phyloP scores from a whole-genome alignment of 2,113 vertebrate genomes.

The Helogale parvula region DNA sequence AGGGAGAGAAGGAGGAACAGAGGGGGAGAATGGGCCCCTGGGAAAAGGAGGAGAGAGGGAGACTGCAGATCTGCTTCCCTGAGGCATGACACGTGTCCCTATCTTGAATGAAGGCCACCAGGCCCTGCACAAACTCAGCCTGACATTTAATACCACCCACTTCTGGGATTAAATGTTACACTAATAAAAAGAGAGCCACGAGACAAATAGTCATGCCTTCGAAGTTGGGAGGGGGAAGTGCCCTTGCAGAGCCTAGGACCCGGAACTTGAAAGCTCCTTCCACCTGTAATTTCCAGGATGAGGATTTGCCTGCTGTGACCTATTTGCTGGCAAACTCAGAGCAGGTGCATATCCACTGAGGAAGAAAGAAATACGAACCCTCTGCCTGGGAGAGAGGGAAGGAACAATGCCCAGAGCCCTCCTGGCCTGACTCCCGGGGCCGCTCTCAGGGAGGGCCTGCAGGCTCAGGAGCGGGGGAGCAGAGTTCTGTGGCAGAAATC shows the following conservation, averaged over 20 bases:
- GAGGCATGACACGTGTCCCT: background rate
- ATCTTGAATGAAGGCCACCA: background rate
- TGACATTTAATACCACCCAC: background rate
- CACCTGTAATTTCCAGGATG: background rate
- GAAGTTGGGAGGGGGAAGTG: background rate
- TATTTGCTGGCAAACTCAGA: background rate
- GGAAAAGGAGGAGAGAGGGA: background rate
- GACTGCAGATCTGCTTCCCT: background rate
- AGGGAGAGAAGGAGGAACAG: background rate
- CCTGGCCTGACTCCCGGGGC: background rate
- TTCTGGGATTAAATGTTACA: slow-evolving; percentile 12
- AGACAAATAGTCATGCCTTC: background rate
- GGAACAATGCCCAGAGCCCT: background rate
- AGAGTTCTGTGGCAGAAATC: background rate
- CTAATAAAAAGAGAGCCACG: background rate
- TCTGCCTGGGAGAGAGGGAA: background rate
- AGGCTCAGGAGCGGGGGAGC: background rate
- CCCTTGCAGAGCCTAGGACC: background rate
- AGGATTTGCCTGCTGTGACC: background rate
- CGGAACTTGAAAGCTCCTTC: background rate
- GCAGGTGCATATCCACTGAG: background rate
- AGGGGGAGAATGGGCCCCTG: background rate
- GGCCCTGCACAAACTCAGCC: background rate
- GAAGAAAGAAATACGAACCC: background rate
- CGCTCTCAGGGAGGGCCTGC: fast-evolving